These are phyloP conservation scores for Gymnosoma rotundatum DNA, from an alignment of 2,888 invertebrate genomes.

Conservation along the genomic window DNA sequence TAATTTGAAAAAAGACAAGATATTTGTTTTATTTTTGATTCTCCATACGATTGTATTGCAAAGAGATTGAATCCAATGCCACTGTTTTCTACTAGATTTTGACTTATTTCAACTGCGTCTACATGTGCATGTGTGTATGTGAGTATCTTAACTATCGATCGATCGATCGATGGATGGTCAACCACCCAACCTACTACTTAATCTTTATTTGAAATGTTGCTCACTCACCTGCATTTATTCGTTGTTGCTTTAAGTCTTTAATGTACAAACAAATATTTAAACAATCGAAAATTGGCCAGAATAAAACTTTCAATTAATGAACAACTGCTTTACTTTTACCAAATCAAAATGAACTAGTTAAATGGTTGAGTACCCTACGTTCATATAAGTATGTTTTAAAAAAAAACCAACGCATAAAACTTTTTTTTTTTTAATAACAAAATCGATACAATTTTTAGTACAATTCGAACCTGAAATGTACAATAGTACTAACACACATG, in stretches of 20 bases:
- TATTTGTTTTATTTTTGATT: slow-evolving; percentile 58
- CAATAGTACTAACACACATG: no score
- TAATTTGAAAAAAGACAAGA: slow-evolving; percentile 29
- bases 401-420: neutral
- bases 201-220: slow-evolving; percentile 55
- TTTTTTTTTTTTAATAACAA: no score
- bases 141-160: slow-evolving; percentile 31
- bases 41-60: slow-evolving; percentile 39
- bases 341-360: slow-evolving; percentile 15
- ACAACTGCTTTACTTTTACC: slow-evolving; percentile 46
- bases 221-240: slow-evolving; percentile 50
- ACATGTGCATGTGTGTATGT: neutral
- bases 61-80: slow-evolving; percentile 21
- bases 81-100: slow-evolving; percentile 18
- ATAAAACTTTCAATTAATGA: slow-evolving; percentile 64
- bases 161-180: slow-evolving; percentile 24
- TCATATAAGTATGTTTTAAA: neutral
- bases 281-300: slow-evolving; percentile 47
- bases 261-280: slow-evolving; percentile 65
- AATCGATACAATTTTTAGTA: no score
- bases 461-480: no score
- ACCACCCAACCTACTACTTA: slow-evolving; percentile 61
- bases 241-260: neutral
- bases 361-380: slow-evolving; percentile 1
- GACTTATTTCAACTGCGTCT: neutral